Evolutionary conservation across 1,140 invertebrate species (phyloP).

Genomic region (Papilio dardanus): DNA sequence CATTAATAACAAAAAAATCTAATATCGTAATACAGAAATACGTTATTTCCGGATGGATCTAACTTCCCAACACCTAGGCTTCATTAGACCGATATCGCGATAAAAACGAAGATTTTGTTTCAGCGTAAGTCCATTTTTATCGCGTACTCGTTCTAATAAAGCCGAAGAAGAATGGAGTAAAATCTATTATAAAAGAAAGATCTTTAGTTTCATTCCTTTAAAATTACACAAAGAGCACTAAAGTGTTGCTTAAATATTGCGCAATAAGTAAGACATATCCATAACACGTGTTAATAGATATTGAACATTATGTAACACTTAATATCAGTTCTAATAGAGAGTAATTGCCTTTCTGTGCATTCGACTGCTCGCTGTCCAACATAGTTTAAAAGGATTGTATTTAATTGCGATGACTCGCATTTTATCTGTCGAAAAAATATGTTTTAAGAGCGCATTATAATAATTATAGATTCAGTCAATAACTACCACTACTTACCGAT

Average conservation of each 20-base stretch:
- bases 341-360: slow-evolving; percentile 53
- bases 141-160: too few species aligned
- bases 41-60: background rate
- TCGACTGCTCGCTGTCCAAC: slow-evolving; percentile 36
- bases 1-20: too few species aligned
- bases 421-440: slow-evolving; percentile 59
- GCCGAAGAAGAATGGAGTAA: too few species aligned
- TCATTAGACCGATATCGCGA: too few species aligned
- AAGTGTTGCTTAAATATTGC: slow-evolving; percentile 37
- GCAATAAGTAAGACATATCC: background rate
- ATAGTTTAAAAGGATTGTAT: slow-evolving; percentile 69
- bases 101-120: too few species aligned
- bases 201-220: too few species aligned
- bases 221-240: background rate
- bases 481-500: slow-evolving; percentile 47
- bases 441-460: slow-evolving; percentile 72
- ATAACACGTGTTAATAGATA: slow-evolving; percentile 13
- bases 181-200: too few species aligned
- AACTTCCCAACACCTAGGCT: too few species aligned
- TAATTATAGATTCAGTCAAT: slow-evolving; percentile 69
- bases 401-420: slow-evolving; percentile 76
- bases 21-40: too few species aligned
- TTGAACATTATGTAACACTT: slow-evolving; percentile 29
- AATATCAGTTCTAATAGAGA: slow-evolving; percentile 38
- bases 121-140: too few species aligned